These are phyloP conservation scores for Panthera tigris DNA, from an alignment of 2,113 vertebrate genomes.

Conservation along the genomic window DNA sequence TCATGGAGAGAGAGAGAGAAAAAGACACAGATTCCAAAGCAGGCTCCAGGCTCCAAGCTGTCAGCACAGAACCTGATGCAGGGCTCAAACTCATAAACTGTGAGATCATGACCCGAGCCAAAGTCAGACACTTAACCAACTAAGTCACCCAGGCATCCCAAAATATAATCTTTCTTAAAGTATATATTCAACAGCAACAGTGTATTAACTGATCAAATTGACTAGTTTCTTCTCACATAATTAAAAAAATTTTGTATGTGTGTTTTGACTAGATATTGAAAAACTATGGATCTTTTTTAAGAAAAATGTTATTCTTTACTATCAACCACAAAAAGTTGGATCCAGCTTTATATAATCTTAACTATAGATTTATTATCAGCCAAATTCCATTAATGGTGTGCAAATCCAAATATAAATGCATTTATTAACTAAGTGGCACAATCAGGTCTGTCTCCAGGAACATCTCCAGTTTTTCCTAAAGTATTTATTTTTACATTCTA, in stretches of 20 bases:
- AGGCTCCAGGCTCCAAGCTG: too few relatives aligned
- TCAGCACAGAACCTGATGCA: too few relatives aligned
- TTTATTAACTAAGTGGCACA: neutral
- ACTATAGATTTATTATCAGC: neutral
- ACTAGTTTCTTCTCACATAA: neutral
- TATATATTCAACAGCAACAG: neutral
- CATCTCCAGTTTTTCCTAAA: neutral
- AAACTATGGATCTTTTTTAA: neutral
- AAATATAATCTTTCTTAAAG: neutral
- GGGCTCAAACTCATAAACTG: too few relatives aligned
- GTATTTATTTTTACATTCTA: neutral
- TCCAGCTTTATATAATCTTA: neutral
- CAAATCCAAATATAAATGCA: neutral
- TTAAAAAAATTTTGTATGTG: neutral
- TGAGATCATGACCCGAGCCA: too few relatives aligned
- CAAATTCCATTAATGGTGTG: neutral
- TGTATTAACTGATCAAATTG: neutral
- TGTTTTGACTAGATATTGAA: neutral
- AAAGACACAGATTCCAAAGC: too few relatives aligned
- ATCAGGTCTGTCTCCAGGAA: neutral
- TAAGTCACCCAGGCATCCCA: too few relatives aligned
- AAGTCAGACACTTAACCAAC: too few relatives aligned
- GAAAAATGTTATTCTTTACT: neutral
- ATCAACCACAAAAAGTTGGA: neutral
- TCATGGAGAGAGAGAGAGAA: too few relatives aligned